Percentiles rank a stretch among this genome's conserved stretches.
phyloP scores from a whole-genome alignment of 2,888 invertebrate genomes.

The Thecophora atra region DNA sequence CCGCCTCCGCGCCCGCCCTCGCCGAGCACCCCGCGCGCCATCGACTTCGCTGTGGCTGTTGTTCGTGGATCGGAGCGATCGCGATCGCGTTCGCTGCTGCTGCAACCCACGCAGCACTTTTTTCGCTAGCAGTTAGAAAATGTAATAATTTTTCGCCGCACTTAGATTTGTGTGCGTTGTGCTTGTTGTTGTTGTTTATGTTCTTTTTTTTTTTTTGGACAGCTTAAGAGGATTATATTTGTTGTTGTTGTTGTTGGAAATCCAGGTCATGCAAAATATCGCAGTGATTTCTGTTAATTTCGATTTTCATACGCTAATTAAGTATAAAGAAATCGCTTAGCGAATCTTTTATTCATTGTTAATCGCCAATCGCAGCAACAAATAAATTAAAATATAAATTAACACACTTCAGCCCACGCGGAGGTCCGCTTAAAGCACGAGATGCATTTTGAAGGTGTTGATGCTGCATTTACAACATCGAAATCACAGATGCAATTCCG shows the following conservation, averaged over 20 bases:
- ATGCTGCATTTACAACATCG: not conserved
- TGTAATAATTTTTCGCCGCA: not conserved
- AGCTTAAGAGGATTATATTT: slow-evolving; percentile 21
- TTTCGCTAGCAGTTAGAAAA: not conserved
- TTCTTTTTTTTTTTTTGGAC: slow-evolving; percentile 29
- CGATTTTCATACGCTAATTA: not conserved
- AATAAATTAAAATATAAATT: slow-evolving; percentile 15
- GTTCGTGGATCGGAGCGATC: not conserved
- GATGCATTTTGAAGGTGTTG: slow-evolving; percentile 8
- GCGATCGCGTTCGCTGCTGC: not conserved
- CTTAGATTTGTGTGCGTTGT: not conserved
- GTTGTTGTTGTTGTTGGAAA: slow-evolving; percentile 6
- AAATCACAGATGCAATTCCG: too few relatives aligned
- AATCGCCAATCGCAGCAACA: not conserved
- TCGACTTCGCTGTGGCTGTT: not conserved
- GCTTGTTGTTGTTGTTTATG: too few relatives aligned
- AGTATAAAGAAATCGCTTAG: not conserved
- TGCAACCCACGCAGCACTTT: slow-evolving; percentile 24
- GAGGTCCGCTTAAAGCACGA: not conserved
- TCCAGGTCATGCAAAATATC: slow-evolving; percentile 29
- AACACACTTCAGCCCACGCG: slow-evolving; percentile 30
- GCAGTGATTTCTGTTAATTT: slow-evolving; percentile 6
- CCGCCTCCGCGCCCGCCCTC: not conserved
- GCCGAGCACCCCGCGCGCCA: not conserved
- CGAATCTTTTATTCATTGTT: not conserved